Evolutionary conservation across 1,140 invertebrate species (phyloP).

Genomic region (Hylyphantes graminicola): DNA sequence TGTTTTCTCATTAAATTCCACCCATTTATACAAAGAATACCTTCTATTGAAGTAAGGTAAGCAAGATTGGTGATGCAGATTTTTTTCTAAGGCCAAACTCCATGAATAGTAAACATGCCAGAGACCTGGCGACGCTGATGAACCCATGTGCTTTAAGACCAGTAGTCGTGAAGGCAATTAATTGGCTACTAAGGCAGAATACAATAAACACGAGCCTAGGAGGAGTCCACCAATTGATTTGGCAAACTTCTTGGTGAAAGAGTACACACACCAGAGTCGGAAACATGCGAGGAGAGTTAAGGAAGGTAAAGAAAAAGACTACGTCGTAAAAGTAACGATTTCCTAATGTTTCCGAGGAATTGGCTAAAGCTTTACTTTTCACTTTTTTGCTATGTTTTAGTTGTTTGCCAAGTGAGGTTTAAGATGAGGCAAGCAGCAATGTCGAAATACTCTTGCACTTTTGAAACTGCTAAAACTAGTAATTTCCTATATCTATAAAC

Average conservation of each 20-base stretch:
- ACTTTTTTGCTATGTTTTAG: no score
- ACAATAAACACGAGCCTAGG: conserved; percentile 39
- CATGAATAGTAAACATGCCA: conserved; percentile 54
- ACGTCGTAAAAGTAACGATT: not conserved
- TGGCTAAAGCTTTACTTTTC: not conserved
- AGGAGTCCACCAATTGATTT: conserved; percentile 49
- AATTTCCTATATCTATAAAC: no score
- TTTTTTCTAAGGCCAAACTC: conserved; percentile 3
- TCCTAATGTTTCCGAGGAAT: conserved; percentile 34
- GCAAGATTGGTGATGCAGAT: not conserved
- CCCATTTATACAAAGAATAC: conserved; percentile 46
- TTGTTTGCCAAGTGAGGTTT: no score
- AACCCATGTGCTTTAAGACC: conserved; percentile 23
- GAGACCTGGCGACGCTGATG: conserved; percentile 24
- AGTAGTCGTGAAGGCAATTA: conserved; percentile 47
- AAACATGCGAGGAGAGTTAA: conserved; percentile 1
- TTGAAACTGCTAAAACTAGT: no score
- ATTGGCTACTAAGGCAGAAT: conserved; percentile 51
- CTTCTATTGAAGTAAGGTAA: not conserved
- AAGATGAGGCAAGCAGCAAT: no score
- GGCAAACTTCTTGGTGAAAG: conserved; percentile 42
- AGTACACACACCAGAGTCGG: conserved; percentile 13
- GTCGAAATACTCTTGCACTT: no score
- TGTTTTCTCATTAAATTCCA: conserved; percentile 50
- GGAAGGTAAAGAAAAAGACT: conserved; percentile 16